Base-by-base conservation (phyloP, 2,797 vertebrate species). In the Enoplosus armatus region DNA sequence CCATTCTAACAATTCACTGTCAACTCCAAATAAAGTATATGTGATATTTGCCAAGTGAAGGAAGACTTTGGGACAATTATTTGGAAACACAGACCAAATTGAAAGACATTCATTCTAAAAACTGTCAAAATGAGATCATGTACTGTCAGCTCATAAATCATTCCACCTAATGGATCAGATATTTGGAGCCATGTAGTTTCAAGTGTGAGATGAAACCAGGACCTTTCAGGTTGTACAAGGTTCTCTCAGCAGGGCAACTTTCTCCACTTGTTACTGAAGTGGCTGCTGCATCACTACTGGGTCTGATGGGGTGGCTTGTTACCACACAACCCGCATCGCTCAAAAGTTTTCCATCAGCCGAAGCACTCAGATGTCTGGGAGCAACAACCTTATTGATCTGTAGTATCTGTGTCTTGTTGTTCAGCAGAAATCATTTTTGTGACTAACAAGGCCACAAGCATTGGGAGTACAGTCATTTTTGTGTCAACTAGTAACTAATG, bases 361-460 rank as follows among this genome's bases (percentile, higher is more conserved):
- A 62, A 65, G 64, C 75, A 51, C 59, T 24, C 24, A 79, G 18
- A 65, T 59, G 62, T 77, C 58, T 83, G 53, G 33, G 31, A 68
- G 50, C 45, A 86, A 18, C 45, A 24, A 43, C n/a, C 8, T 56
- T 63, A 77, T 72, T 59, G 73, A 77, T 83, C 8, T 43, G 22
- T 8, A 27, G 15, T 27, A 59, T 29, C 47, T 70, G 76, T 68
- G 26, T 74, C 61, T 77, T 62, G 27, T 48, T 78, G 47, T 71
- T 76, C 51, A 71, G 53, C 6, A 29, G 20, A 67, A 81, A 65
- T 31, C 22, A 27, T 60, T 75, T 79, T 79, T 24, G 50, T 51
- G 39, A 70, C 39, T 33, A 56, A 58, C 20, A 67, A 67, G 8
- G 39, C 26, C 43, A 31, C 0, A 1, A 15, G 24, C 3, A 9